phyloP scores from a whole-genome alignment of 2,113 vertebrate genomes.

The Sakesphorus luctuosus region DNA sequence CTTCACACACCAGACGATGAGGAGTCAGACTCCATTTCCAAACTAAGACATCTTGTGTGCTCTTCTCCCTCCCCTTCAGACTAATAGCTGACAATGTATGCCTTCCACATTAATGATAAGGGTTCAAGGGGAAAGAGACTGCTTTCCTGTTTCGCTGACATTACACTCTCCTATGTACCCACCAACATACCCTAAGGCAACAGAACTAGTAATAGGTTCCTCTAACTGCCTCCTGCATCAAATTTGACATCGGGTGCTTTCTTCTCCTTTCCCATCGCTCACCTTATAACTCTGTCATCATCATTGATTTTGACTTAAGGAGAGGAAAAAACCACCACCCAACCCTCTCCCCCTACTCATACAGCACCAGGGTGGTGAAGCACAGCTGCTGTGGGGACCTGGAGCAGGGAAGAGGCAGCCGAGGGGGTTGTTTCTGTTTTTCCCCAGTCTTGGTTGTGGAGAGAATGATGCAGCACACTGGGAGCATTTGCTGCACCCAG shows the following conservation, averaged over 20 bases:
- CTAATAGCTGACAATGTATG: conserved; percentile 62
- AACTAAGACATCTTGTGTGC: conserved; percentile 48
- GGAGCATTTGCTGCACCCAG: neutral
- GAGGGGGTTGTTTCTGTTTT: neutral
- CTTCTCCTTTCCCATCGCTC: conserved; percentile 64
- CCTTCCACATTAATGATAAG: conserved; percentile 71
- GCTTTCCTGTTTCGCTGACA: conserved; percentile 53
- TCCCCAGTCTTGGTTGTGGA: neutral
- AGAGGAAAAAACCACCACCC: neutral
- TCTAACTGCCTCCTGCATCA: conserved; percentile 71
- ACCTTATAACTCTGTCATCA: conserved; percentile 66
- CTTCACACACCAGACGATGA: neutral
- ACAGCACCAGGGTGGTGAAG: neutral
- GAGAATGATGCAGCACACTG: fast-evolving
- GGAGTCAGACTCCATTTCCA: conserved; percentile 42
- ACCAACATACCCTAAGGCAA: conserved; percentile 71
- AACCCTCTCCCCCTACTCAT: neutral
- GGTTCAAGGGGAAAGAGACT: conserved; percentile 56
- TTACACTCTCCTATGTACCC: conserved; percentile 46
- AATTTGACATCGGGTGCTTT: conserved; percentile 67
- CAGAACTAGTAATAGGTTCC: conserved; percentile 65
- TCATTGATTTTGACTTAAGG: conserved; percentile 75
- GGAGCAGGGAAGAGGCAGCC: neutral
- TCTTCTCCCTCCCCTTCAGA: conserved; percentile 43
- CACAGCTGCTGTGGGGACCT: neutral